Base-by-base conservation (phyloP, 1,140 invertebrate genomes). In the Bicyclus anynana region DNA sequence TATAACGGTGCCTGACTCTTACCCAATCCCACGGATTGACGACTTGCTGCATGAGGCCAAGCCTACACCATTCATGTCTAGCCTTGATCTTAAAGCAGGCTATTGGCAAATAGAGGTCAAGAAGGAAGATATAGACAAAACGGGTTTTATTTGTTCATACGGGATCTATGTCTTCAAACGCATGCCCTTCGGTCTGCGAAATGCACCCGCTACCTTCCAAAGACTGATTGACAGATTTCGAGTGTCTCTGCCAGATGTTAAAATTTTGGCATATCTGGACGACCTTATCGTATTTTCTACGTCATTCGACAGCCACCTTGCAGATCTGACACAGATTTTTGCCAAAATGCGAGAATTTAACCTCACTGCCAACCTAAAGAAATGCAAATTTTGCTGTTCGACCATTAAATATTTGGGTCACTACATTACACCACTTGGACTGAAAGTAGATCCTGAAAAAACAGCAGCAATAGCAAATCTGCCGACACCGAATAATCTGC, bases 201-300 rank as follows among this genome's bases (percentile, higher is more conserved):
- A 81, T 51, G 70, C 77, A 0, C 83, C 81, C 0, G 62, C 74
- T 0, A 84, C 79, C 10, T 90, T 91, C 57, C 80, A 89, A 65
- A 59, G 84, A 10, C 26, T 85, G 0, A 82, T 89, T 1, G 72
- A 83, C 44, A 23, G 66, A 6, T 62, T 83, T n/a, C 37, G 53
- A 21, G 35, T 60, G 18, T 20, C 57, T 0, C 21, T 72, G 5
- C 10, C 13, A n/a, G 49, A 69, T 18, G 27, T 67, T 0, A 64
- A 67, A n/a, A 1, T 69, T 1, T 14, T 62, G 0, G 50, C 14
- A 12, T 72, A 0, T 66, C n/a, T n/a, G n/a, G n/a, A 74, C 46
- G 67, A 74, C 10, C 1, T 72, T 0, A 68, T 72, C 1, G 9
- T 68, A 2, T 3, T 58, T 0, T 74, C 69, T 0, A 0, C 47